Conservation (phyloP, 2,888 invertebrate genomes). For the Cerceris rybyensis region DNA sequence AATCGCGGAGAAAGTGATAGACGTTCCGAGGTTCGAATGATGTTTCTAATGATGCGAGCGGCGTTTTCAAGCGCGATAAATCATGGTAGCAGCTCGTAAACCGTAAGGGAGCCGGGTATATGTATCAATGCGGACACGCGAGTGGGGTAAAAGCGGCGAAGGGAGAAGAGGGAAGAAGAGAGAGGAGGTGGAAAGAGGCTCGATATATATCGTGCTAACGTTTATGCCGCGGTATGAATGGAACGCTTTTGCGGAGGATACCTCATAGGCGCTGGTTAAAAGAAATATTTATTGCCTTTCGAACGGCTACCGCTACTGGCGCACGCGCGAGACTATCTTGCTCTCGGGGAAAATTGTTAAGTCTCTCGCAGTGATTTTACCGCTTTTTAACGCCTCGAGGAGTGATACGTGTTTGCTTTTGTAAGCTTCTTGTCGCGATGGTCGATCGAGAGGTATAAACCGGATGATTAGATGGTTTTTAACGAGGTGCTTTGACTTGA, state of each 20-base stretch:
- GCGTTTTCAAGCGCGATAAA: slow-evolving; percentile 77
- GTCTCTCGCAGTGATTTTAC: slow-evolving; percentile 22
- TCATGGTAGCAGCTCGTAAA: slow-evolving; percentile 74
- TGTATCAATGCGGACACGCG: slow-evolving; percentile 59
- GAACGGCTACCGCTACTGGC: slow-evolving; percentile 69
- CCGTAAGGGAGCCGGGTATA: slow-evolving; percentile 60
- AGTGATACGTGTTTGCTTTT: slow-evolving; percentile 1
- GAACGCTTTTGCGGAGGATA: slow-evolving; percentile 75
- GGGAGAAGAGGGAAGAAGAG: slow-evolving; percentile 41
- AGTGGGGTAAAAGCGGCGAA: slow-evolving; percentile 24
- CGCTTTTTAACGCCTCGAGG: too few species aligned
- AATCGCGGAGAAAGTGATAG: slow-evolving; percentile 26
- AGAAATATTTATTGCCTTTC: slow-evolving; percentile 78
- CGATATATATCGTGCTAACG: slow-evolving; percentile 49
- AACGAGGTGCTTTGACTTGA: too few species aligned
- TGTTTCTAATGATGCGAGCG: slow-evolving; percentile 66
- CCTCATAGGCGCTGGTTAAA: slow-evolving; percentile 73
- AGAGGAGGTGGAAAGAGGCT: slow-evolving; percentile 52
- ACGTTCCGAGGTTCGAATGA: slow-evolving; percentile 51
- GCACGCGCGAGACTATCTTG: slow-evolving; percentile 49
- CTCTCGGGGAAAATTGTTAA: slow-evolving; percentile 67
- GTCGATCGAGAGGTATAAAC: neutral
- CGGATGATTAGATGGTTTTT: too few species aligned
- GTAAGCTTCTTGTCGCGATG: neutral
- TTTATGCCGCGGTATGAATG: slow-evolving; percentile 72